Conservation (phyloP, 1,140 invertebrate species). For the Contarinia nasturtii region DNA sequence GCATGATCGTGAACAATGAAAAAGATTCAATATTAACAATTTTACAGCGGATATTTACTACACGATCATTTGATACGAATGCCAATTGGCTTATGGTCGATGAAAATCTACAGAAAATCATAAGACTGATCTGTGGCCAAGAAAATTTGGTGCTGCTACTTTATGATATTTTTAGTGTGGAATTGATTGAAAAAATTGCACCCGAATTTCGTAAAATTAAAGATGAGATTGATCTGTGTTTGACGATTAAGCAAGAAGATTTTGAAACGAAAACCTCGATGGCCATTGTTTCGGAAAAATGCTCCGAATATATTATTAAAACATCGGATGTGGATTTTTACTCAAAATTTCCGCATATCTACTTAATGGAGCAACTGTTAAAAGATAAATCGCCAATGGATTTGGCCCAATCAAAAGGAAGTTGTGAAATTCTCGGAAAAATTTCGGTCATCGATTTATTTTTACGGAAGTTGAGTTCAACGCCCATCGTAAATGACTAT, state of each 20-base stretch:
- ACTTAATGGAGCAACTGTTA: background rate
- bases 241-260: background rate
- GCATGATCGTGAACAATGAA: background rate
- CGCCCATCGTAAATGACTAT: background rate
- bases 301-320: background rate
- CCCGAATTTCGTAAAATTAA: background rate
- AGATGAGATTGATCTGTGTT: background rate
- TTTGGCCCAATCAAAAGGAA: background rate
- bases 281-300: background rate
- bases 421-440: background rate
- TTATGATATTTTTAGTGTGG: no score
- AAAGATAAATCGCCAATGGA: background rate
- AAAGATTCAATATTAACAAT: background rate
- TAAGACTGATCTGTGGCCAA: no score
- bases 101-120: no score
- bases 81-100: no score
- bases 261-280: background rate
- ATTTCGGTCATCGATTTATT: background rate
- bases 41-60: background rate
- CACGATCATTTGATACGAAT: background rate
- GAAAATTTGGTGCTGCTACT: no score
- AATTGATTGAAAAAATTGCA: background rate
- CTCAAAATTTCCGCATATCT: background rate
- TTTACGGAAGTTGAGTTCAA: background rate
- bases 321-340: background rate